Conservation (phyloP, 2,113 vertebrate species). For the Drymodes brunneopygia region DNA sequence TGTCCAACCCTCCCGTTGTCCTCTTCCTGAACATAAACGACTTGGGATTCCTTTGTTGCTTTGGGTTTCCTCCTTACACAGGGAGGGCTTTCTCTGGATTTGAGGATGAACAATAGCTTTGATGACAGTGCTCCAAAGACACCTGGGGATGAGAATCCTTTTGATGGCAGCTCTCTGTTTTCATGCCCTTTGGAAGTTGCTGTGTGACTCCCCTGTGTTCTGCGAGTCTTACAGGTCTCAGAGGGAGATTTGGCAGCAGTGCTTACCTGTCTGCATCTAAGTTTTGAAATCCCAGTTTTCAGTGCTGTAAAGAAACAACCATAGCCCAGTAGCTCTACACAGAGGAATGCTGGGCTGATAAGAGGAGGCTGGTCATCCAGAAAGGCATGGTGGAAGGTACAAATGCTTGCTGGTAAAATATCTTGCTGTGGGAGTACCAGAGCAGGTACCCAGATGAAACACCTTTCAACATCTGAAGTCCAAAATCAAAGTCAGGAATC, state of each 20-base stretch:
- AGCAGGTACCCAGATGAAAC: neutral
- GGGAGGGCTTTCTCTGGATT: neutral
- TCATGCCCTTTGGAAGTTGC: neutral
- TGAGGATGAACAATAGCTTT: neutral
- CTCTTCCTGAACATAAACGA: neutral
- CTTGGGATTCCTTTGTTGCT: neutral
- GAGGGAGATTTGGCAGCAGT: neutral
- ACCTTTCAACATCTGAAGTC: neutral
- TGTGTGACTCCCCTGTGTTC: neutral
- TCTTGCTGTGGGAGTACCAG: neutral
- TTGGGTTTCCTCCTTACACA: neutral
- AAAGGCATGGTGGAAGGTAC: neutral
- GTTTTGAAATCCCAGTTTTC: neutral
- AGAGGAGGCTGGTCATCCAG: neutral
- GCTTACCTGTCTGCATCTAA: neutral
- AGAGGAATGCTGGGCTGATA: neutral
- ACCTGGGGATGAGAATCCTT: neutral
- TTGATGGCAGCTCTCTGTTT: neutral
- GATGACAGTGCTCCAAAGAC: neutral
- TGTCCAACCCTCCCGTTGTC: neutral
- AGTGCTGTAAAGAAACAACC: neutral
- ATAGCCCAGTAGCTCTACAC: neutral
- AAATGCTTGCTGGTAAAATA: neutral
- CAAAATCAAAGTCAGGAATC: neutral
- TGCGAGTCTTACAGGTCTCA: neutral